phyloP scores from a whole-genome alignment of 2,888 invertebrate genomes.

The Bugula neritina region DNA sequence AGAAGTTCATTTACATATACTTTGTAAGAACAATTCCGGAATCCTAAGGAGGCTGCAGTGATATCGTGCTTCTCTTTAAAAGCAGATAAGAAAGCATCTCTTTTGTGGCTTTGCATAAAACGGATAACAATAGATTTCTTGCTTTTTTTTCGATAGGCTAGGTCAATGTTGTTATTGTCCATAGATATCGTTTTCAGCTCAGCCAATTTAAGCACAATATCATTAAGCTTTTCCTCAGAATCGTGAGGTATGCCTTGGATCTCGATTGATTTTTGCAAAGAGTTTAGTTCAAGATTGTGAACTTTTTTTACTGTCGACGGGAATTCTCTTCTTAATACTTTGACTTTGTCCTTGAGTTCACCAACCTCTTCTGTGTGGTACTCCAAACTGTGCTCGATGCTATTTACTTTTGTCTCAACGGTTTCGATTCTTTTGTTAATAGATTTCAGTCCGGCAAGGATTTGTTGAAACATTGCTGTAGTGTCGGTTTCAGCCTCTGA shows the following conservation, averaged over 20 bases:
- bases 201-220: background rate
- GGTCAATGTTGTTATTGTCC: background rate
- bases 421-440: no score
- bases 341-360: no score
- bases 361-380: no score
- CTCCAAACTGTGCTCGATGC: no score
- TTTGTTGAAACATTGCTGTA: no score
- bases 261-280: background rate
- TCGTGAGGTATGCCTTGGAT: slow-evolving; percentile 4
- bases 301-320: no score
- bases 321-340: no score
- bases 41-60: background rate
- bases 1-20: slow-evolving; percentile 1
- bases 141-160: slow-evolving; percentile 3
- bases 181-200: background rate
- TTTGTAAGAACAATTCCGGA: background rate
- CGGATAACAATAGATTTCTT: slow-evolving; percentile 8
- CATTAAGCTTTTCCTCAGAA: background rate
- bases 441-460: no score
- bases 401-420: no score
- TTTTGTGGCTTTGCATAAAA: background rate
- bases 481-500: no score
- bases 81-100: background rate
- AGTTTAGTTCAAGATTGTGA: background rate
- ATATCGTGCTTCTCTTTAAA: no score